phyloP scores from a whole-genome alignment of 2,888 invertebrate species.

The Geotrupes spiniger region DNA sequence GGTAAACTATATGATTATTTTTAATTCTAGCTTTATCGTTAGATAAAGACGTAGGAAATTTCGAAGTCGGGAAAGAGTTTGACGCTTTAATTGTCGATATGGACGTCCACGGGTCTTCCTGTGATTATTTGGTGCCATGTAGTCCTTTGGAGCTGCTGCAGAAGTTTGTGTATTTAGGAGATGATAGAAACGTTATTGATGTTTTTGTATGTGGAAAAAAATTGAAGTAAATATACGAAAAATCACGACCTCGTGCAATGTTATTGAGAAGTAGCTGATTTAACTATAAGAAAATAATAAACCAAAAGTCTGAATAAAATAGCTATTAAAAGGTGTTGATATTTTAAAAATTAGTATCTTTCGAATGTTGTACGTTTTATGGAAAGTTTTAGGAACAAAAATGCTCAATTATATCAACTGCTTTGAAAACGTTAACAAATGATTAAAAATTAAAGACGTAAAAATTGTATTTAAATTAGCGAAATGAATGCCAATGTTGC shows the following conservation, averaged over 20 bases:
- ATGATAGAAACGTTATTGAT: slow-evolving; percentile 75
- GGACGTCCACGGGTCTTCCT: slow-evolving; percentile 50
- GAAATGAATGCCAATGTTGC: too few relatives aligned
- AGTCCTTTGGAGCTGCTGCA: slow-evolving; percentile 63
- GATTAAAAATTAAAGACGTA: too few relatives aligned
- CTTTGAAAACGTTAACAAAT: too few relatives aligned
- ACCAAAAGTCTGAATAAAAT: too few relatives aligned
- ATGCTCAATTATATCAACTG: too few relatives aligned
- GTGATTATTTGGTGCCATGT: slow-evolving; percentile 56
- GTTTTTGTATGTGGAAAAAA: slow-evolving; percentile 73
- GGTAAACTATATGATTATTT: background rate
- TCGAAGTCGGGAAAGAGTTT: slow-evolving; percentile 78
- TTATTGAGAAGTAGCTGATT: background rate
- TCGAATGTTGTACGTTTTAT: too few relatives aligned
- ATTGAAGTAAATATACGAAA: slow-evolving; percentile 47
- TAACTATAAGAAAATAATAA: too few relatives aligned
- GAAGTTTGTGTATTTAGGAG: slow-evolving; percentile 75
- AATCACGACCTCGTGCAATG: background rate
- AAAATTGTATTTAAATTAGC: too few relatives aligned
- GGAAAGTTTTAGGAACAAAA: too few relatives aligned
- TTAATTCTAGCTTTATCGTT: slow-evolving; percentile 64
- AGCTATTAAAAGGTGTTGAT: too few relatives aligned
- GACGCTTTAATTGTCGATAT: slow-evolving; percentile 80
- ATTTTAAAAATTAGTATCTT: too few relatives aligned
- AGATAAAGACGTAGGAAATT: slow-evolving; percentile 74